Evolutionary conservation across 2,888 invertebrate genomes (phyloP).

Genomic region (Aromia moschata): DNA sequence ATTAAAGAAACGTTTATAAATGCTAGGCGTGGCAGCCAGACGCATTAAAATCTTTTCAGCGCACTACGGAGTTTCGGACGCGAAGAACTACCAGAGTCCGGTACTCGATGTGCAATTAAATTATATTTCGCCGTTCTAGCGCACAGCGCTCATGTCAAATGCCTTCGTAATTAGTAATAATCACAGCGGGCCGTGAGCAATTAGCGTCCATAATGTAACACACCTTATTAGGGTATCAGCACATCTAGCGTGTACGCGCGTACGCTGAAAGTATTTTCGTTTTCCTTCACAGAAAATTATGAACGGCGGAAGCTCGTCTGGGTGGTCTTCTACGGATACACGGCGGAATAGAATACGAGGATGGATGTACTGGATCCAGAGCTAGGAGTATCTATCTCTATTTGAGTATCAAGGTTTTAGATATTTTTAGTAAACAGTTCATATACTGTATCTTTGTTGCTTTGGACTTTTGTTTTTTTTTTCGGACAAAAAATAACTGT

Average conservation of each 20-base stretch:
- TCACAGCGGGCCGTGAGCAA: not conserved
- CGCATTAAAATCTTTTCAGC: no score
- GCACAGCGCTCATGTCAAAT: conserved; percentile 15
- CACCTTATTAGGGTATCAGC: conserved; percentile 5
- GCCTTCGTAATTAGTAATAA: conserved; percentile 12
- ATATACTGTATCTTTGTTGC: no score
- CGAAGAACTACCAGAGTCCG: not conserved
- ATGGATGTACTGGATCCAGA: no score
- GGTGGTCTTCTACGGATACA: not conserved
- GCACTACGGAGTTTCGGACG: no score
- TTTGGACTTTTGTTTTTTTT: no score
- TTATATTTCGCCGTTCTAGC: conserved; percentile 10
- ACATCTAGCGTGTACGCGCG: not conserved
- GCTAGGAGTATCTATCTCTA: no score
- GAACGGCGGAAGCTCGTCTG: not conserved
- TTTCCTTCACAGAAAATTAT: not conserved
- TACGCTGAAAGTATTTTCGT: not conserved
- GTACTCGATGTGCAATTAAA: conserved; percentile 7
- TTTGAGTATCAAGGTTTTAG: no score
- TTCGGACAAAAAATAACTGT: no score
- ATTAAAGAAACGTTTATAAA: no score
- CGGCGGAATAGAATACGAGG: no score
- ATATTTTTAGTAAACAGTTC: no score
- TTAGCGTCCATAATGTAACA: conserved; percentile 14
- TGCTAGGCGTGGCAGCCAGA: no score